Percentiles rank a stretch among this genome's conserved stretches.
Evolutionary conservation across 1,140 invertebrate genomes (phyloP).

Genomic region (Nixonia krombeini): DNA sequence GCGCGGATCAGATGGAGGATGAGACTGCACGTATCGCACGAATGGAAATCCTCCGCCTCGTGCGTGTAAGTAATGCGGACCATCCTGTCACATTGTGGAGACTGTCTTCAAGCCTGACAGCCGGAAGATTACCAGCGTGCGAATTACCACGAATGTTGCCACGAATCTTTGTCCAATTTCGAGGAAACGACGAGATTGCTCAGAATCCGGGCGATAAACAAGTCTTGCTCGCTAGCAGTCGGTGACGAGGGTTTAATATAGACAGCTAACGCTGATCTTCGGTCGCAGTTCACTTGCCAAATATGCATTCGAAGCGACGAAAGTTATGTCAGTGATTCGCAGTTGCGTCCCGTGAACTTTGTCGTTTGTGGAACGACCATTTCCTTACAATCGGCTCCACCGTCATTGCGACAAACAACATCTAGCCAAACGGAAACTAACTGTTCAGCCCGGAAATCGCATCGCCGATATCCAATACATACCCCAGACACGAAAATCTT

Average conservation of each 20-base stretch:
- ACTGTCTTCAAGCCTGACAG: slow-evolving; percentile 19
- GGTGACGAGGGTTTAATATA: background rate
- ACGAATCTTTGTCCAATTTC: slow-evolving; percentile 13
- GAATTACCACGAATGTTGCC: slow-evolving; percentile 32
- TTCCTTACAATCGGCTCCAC: too few relatives aligned
- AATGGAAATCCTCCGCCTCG: slow-evolving; percentile 20
- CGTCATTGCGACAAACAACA: too few relatives aligned
- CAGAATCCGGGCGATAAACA: background rate
- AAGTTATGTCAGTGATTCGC: too few relatives aligned
- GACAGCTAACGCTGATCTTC: too few relatives aligned
- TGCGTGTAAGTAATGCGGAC: slow-evolving; percentile 22
- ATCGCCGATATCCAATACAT: too few relatives aligned
- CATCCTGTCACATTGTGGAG: slow-evolving; percentile 12
- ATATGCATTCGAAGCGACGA: too few relatives aligned
- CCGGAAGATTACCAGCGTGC: slow-evolving; percentile 34
- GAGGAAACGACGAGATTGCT: background rate
- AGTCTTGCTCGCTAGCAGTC: background rate
- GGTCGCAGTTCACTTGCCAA: too few relatives aligned
- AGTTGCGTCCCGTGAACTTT: too few relatives aligned
- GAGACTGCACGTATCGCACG: slow-evolving; percentile 18
- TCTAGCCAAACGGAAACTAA: too few relatives aligned
- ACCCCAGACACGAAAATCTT: too few relatives aligned
- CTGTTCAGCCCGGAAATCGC: too few relatives aligned
- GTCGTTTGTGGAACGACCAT: too few relatives aligned
- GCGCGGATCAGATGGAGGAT: slow-evolving; percentile 19